Percentiles rank a stretch among this genome's conserved stretches.
These are phyloP conservation scores for Phaethornis superciliosus DNA, from an alignment of 2,113 vertebrate genomes.

Conservation along the genomic window DNA sequence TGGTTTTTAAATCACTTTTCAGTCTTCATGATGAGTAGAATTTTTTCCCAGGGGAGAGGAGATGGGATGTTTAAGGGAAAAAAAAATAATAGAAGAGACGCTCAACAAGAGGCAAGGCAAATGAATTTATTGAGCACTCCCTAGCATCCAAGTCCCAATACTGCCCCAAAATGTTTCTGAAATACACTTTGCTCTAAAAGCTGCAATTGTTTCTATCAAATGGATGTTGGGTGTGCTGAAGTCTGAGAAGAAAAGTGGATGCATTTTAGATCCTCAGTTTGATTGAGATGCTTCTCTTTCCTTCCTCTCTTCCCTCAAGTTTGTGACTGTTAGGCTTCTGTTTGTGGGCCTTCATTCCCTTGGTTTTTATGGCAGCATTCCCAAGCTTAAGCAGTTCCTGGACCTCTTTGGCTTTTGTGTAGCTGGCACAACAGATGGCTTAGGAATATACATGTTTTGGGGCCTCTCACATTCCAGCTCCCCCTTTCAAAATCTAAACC, in stretches of 20 bases:
- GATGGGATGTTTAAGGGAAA: not conserved
- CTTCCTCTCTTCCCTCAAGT: not conserved
- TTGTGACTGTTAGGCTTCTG: not conserved
- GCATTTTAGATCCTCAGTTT: not conserved
- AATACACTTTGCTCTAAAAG: not conserved
- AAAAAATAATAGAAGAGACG: not conserved
- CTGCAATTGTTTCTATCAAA: not conserved
- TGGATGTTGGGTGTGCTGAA: not conserved
- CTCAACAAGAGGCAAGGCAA: not conserved
- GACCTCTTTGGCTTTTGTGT: not conserved
- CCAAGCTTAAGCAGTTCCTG: not conserved
- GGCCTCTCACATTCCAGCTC: slow-evolving; percentile 30
- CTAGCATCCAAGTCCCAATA: not conserved
- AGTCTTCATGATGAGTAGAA: not conserved
- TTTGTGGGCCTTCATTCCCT: not conserved
- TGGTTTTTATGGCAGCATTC: not conserved
- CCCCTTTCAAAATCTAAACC: slow-evolving; percentile 15
- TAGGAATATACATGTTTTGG: not conserved
- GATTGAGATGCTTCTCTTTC: not conserved
- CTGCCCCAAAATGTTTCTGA: not conserved
- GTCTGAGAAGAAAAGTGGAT: not conserved
- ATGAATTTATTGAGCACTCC: not conserved
- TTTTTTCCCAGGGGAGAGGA: not conserved
- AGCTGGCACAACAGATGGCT: slow-evolving; percentile 27
- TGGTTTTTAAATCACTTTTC: not conserved